Conservation (phyloP, 2,888 invertebrate species). For the Erebia aethiops region DNA sequence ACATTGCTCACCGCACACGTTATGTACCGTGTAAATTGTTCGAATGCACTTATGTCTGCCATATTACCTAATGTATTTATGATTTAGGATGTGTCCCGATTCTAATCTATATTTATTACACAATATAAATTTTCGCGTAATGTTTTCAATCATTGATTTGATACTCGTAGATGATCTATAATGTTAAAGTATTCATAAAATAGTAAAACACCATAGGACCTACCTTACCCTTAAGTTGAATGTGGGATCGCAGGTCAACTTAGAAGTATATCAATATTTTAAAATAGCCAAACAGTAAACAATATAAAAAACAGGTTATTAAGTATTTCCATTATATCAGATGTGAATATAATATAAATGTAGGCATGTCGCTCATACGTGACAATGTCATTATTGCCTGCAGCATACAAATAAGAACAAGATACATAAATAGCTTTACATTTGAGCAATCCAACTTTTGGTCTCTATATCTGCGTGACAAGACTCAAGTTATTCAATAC, state of each 20-base stretch:
- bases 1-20: slow-evolving; percentile 59
- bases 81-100: not conserved
- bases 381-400: slow-evolving; percentile 59
- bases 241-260: too few species aligned
- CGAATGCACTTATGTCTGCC: slow-evolving; percentile 28
- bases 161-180: too few species aligned
- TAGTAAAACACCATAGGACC: too few species aligned
- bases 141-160: too few species aligned
- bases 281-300: not conserved
- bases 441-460: slow-evolving; percentile 37
- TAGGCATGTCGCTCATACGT: slow-evolving; percentile 56
- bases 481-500: slow-evolving; percentile 38
- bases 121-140: too few species aligned
- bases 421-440: slow-evolving; percentile 40
- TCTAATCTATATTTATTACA: not conserved
- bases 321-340: slow-evolving; percentile 18
- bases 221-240: too few species aligned
- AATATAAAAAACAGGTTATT: slow-evolving; percentile 13
- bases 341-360: slow-evolving; percentile 35
- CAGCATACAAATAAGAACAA: slow-evolving; percentile 57
- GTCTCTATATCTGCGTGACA: slow-evolving; percentile 42
- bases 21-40: slow-evolving; percentile 69
- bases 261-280: not conserved
- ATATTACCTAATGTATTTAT: not conserved
- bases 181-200: too few species aligned